Evolutionary conservation across 2,888 invertebrate genomes (phyloP).

Genomic region (Rhyacophila evoluta): DNA sequence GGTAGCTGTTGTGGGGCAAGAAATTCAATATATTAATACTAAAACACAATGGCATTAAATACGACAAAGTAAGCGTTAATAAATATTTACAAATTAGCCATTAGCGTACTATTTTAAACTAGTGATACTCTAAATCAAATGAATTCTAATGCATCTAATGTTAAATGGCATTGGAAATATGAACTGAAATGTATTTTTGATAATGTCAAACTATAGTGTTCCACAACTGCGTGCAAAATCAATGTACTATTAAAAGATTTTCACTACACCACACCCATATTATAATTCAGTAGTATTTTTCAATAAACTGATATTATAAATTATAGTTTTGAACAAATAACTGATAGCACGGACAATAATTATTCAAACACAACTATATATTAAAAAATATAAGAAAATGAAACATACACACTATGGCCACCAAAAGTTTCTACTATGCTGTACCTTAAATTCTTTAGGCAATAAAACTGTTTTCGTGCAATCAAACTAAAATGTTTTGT

Average conservation of each 20-base stretch:
- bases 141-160: background rate
- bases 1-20: conserved; percentile 59
- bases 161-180: background rate
- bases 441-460: too few species aligned
- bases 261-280: background rate
- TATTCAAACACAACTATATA: too few species aligned
- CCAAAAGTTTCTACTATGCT: too few species aligned
- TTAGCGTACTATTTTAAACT: background rate
- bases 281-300: too few species aligned
- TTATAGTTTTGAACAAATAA: too few species aligned
- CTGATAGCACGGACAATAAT: too few species aligned
- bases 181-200: background rate
- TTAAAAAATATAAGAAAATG: too few species aligned
- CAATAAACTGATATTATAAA: too few species aligned
- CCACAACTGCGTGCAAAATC: conserved; percentile 1
- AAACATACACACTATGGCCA: too few species aligned
- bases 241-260: background rate
- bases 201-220: background rate
- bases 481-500: too few species aligned
- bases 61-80: background rate
- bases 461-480: too few species aligned
- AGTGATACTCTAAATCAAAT: background rate
- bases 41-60: conserved; percentile 4
- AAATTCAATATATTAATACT: conserved; percentile 35
- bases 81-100: background rate